Conservation (phyloP, 2,888 invertebrate genomes). For the Iphiclides podalirius region DNA sequence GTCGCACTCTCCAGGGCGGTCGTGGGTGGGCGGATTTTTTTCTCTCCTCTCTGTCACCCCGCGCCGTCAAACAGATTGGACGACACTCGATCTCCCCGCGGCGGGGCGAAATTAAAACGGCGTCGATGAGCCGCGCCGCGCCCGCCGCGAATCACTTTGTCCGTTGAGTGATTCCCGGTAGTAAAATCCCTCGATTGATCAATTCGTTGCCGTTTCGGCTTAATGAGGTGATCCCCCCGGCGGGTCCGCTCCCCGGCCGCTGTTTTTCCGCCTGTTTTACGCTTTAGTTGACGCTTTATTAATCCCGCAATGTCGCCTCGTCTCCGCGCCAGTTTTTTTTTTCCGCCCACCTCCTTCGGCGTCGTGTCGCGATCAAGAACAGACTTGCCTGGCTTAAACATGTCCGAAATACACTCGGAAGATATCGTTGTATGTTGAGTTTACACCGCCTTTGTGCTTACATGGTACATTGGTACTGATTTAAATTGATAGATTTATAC, state of each 20-base stretch:
- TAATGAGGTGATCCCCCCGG: slow-evolving; percentile 75
- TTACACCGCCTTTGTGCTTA: too few species aligned
- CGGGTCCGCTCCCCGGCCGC: slow-evolving; percentile 56
- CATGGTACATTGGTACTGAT: too few species aligned
- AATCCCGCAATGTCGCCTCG: slow-evolving; percentile 55
- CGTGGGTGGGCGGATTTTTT: slow-evolving; percentile 49
- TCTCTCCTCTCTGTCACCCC: slow-evolving; percentile 51
- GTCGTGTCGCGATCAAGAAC: slow-evolving; percentile 47
- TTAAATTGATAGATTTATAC: too few species aligned
- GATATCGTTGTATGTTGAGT: too few species aligned
- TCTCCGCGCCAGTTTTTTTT: slow-evolving; percentile 37
- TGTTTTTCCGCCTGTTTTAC: slow-evolving; percentile 74
- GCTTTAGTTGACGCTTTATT: slow-evolving; percentile 75
- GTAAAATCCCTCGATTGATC: slow-evolving; percentile 79
- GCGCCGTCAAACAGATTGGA: slow-evolving; percentile 77
- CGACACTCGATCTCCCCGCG: slow-evolving; percentile 80
- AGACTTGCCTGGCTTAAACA: slow-evolving; percentile 38
- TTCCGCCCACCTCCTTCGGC: slow-evolving; percentile 28
- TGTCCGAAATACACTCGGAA: too few species aligned
- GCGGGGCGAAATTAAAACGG: slow-evolving; percentile 78
- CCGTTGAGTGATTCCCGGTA: slow-evolving; percentile 79
- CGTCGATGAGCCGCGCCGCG: slow-evolving; percentile 74
- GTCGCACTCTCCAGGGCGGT: slow-evolving; percentile 39
- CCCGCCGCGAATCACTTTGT: slow-evolving; percentile 76
- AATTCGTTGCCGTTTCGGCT: slow-evolving; percentile 72